These are phyloP conservation scores for Glaucomys volans DNA, from an alignment of 2,113 vertebrate genomes.

Conservation along the genomic window DNA sequence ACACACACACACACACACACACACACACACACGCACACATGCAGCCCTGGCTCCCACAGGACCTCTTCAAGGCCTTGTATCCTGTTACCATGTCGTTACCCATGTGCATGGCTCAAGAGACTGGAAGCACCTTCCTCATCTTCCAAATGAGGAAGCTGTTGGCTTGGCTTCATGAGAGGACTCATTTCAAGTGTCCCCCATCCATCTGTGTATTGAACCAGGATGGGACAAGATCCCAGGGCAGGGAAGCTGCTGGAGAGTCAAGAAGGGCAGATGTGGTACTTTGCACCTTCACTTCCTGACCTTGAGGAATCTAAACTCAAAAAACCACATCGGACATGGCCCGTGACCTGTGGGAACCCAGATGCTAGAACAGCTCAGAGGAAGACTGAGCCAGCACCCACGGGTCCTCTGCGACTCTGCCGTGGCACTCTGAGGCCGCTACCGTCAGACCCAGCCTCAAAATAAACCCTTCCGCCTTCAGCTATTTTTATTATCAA, in stretches of 20 bases:
- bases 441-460: not conserved
- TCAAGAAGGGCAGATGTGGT: not conserved
- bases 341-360: not conserved
- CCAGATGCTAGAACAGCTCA: not conserved
- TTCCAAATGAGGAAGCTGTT: not conserved
- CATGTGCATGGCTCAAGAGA: not conserved
- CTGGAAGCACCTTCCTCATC: not conserved
- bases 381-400: not conserved
- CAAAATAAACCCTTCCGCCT: constrained; percentile 43
- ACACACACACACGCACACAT: not conserved
- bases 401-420: not conserved
- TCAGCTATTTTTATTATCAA: constrained; percentile 53
- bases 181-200: not conserved
- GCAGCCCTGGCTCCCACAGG: not conserved
- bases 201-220: not conserved
- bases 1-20: not conserved
- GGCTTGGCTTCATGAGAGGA: not conserved
- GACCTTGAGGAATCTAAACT: not conserved
- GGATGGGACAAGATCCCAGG: not conserved
- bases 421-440: not conserved
- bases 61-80: not conserved
- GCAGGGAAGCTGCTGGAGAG: not conserved
- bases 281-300: not conserved
- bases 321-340: not conserved
- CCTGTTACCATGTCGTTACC: too few relatives aligned